Percentiles rank a stretch among this genome's conserved stretches.
phyloP scores from a whole-genome alignment of 2,113 vertebrate species.

The Rhea pennata region DNA sequence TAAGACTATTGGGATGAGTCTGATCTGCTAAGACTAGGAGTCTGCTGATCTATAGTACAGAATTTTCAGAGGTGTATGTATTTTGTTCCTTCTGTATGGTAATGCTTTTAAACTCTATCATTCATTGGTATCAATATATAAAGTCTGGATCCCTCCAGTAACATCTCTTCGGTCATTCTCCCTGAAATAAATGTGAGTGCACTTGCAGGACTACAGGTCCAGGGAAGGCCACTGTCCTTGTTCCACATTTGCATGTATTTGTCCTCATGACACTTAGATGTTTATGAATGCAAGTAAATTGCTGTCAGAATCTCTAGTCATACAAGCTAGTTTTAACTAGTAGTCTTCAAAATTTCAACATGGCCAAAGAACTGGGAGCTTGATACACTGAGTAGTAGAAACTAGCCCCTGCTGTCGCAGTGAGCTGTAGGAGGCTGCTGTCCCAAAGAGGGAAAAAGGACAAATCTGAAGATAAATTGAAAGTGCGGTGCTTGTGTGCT shows the following conservation, averaged over 20 bases:
- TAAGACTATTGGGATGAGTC: neutral
- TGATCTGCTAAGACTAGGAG: neutral
- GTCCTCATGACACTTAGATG: neutral
- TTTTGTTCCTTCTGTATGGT: neutral
- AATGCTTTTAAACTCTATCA: neutral
- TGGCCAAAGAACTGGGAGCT: too few species aligned
- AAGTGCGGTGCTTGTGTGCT: too few species aligned
- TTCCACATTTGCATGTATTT: neutral
- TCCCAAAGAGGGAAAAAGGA: too few species aligned
- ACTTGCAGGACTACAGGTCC: neutral
- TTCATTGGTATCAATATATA: neutral
- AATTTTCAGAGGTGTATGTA: neutral
- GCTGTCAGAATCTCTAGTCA: neutral
- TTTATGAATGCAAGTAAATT: neutral
- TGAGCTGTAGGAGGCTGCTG: too few species aligned
- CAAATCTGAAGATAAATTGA: too few species aligned
- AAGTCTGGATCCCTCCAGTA: neutral
- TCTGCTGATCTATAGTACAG: neutral
- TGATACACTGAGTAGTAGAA: too few species aligned
- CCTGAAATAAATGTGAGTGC: neutral
- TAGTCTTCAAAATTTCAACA: too few species aligned
- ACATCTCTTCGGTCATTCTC: neutral
- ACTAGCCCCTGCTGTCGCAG: too few species aligned
- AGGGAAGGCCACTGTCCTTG: neutral
- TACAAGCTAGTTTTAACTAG: too few species aligned